Conservation (phyloP, 2,797 vertebrate species). For the Microchirus variegatus region DNA sequence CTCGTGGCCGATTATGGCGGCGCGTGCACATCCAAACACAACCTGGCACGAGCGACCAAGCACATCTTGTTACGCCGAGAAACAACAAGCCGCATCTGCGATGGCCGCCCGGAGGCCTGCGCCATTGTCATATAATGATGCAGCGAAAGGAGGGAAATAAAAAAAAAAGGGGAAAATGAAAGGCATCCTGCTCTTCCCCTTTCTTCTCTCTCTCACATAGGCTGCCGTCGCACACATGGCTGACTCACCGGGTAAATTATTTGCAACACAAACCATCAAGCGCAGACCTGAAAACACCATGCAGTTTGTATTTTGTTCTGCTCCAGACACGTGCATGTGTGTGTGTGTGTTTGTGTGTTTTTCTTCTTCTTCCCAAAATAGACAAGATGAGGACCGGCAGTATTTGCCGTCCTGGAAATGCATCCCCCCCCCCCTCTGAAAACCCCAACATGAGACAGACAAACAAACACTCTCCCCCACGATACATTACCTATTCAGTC, state of each 20-base stretch:
- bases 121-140: constrained; percentile 36
- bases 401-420: constrained; percentile 54
- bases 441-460: constrained; percentile 65
- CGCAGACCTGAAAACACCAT: not conserved
- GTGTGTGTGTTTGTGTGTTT: not conserved
- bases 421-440: constrained; percentile 55
- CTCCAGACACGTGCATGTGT: constrained; percentile 19
- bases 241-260: too few relatives aligned
- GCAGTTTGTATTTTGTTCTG: constrained; percentile 28
- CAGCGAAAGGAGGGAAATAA: constrained; percentile 24
- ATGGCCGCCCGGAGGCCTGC: constrained; percentile 1
- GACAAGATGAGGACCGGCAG: constrained; percentile 20
- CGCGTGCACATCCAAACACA: constrained; percentile 8
- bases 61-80: constrained; percentile 12
- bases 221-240: too few relatives aligned
- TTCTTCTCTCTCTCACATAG: too few relatives aligned
- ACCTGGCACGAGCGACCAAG: constrained; percentile 12
- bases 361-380: constrained; percentile 23
- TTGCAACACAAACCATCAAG: too few relatives aligned
- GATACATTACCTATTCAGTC: constrained; percentile 77
- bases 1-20: constrained; percentile 3
- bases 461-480: constrained; percentile 67
- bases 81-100: constrained; percentile 4
- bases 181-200: too few relatives aligned
- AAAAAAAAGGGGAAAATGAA: constrained; percentile 9